Evolutionary conservation across 2,797 vertebrate genomes (phyloP).

Genomic region (Forpus xanthops): DNA sequence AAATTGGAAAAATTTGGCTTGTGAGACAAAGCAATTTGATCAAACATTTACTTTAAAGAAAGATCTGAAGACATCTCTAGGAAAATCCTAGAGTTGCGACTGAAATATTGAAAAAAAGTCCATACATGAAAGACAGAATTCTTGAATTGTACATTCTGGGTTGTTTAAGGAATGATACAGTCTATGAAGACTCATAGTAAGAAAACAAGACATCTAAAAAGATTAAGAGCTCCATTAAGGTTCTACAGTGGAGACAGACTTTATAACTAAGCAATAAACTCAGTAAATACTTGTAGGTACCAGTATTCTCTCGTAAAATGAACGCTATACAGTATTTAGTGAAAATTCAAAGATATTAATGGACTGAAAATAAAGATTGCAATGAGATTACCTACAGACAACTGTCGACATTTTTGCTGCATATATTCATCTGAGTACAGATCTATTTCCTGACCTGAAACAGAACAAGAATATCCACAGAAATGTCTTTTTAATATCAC

Average conservation of each 20-base stretch:
- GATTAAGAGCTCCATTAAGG: neutral
- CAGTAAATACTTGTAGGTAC: neutral
- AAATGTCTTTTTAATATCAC: neutral
- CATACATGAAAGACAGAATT: neutral
- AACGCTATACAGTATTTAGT: neutral
- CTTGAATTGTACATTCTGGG: neutral
- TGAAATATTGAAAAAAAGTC: neutral
- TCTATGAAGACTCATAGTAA: neutral
- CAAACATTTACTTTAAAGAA: neutral
- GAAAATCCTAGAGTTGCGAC: neutral
- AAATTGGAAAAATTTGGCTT: neutral
- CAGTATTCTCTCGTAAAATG: neutral
- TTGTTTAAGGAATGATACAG: neutral
- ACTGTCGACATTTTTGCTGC: neutral
- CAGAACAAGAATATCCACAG: neutral
- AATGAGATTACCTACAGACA: neutral
- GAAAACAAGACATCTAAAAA: neutral
- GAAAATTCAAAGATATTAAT: neutral
- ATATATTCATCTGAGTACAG: neutral
- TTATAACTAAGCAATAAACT: neutral
- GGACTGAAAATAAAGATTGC: neutral
- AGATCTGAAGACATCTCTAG: neutral
- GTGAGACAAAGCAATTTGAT: neutral
- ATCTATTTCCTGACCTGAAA: neutral
- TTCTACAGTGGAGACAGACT: neutral